Base-by-base conservation (phyloP, 2,797 vertebrate genomes). In the Podarcis lilfordi region DNA sequence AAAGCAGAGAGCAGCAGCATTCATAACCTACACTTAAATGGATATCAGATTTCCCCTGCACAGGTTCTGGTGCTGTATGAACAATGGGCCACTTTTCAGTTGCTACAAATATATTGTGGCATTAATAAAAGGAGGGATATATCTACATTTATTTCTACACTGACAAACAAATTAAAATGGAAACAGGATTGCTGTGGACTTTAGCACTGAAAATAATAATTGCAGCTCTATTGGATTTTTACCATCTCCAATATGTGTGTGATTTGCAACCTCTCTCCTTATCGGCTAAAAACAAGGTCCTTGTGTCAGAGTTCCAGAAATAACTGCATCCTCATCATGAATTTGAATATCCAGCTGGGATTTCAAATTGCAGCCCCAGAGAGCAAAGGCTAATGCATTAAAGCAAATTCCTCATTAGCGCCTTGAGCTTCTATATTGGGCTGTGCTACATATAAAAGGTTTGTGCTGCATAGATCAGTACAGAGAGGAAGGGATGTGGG, bases 301-400 rank as follows among this genome's bases (percentile, higher is more conserved):
- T 92, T 2, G 85, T 87, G 92, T 82, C 59, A 92, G 71, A 86
- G 35, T 89, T 88, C n/a, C 86, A 91, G 87, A 91, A 95, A 94
- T 91, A 93, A 92, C 45, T 94, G 80, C 80, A 91, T 35, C 89
- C 79, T 91, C 80, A 61, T 92, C 83, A 93, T 89, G 89, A 92
- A 91, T 92, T 86, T 89, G 85, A 93, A 90, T 91, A 91, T 92
- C 90, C 93, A 94, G 81, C 77, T 94, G 92, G 89, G 91, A 87
- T 89, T 94, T 90, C 86, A 92, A 91, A 91, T 92, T 79, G 55
- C 72, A 86, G 76, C 0, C 0, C 75, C 0, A 7, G 74, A 93
- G 72, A 21, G 0, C 86, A 83, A 92, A 90, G 85, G 27, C 45
- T 91, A 91, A 87, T 72, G 45, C 23, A 25, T 75, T 89, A 78